A percentile compares a stretch with the other conserved stretches of the same genome.
phyloP scores from a whole-genome alignment of 1,140 invertebrate species.

The Drosophila paulistorum region DNA sequence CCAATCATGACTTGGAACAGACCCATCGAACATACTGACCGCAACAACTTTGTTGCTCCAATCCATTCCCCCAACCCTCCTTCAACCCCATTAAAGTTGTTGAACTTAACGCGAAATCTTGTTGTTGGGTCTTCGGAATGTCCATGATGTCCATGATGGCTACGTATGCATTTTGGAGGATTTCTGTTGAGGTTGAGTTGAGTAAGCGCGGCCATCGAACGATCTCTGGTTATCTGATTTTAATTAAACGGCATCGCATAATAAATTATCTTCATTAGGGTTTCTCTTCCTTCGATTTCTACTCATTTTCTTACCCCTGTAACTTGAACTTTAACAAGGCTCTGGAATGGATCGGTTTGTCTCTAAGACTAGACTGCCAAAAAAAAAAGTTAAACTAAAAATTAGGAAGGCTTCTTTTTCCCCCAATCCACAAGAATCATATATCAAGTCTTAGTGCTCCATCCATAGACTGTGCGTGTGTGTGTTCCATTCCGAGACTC shows the following conservation, averaged over 20 bases:
- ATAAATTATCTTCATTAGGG: constrained; percentile 81
- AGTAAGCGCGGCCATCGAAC: constrained; percentile 48
- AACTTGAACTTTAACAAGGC: not conserved
- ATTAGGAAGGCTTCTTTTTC: constrained; percentile 7
- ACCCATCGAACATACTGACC: constrained; percentile 54
- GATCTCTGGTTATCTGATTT: constrained; percentile 73
- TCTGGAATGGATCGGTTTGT: not conserved
- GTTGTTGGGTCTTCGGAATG: constrained; percentile 41
- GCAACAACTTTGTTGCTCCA: constrained; percentile 72
- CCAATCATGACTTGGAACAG: constrained; percentile 58
- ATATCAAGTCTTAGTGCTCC: constrained; percentile 57
- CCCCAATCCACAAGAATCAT: constrained; percentile 38
- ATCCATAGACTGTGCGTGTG: constrained; percentile 44
- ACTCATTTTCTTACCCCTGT: constrained; percentile 5
- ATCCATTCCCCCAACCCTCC: not conserved
- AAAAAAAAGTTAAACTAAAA: not conserved
- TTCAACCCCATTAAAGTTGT: constrained; percentile 45
- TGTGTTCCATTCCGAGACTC: constrained; percentile 60
- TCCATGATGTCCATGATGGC: constrained; percentile 23
- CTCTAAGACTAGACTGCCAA: constrained; percentile 15
- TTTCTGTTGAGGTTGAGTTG: constrained; percentile 32
- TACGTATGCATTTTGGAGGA: constrained; percentile 53
- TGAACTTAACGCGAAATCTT: constrained; percentile 79
- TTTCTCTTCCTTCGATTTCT: constrained; percentile 15
- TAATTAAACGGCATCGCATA: constrained; percentile 81